Conservation (phyloP, 2,888 invertebrate genomes). For the Torymus tubicola region DNA sequence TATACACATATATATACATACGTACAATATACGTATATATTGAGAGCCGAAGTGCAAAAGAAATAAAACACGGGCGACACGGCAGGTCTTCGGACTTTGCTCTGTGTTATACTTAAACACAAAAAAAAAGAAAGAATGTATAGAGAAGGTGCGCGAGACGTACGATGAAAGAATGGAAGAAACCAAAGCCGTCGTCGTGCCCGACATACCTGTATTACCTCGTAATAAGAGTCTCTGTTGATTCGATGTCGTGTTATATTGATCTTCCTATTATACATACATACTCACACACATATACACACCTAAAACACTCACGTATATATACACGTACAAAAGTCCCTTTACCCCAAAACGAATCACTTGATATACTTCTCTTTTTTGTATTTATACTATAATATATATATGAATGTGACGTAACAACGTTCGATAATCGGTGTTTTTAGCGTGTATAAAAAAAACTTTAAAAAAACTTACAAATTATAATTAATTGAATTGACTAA, state of each 20-base stretch:
- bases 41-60: not conserved
- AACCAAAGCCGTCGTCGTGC: conserved; percentile 12
- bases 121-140: conserved; percentile 49
- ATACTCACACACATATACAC: conserved; percentile 30
- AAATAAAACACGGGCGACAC: not conserved
- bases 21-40: not conserved
- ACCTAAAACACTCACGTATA: not conserved
- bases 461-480: conserved; percentile 1
- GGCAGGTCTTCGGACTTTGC: conserved; percentile 13
- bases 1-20: too few species aligned
- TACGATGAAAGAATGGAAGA: too few species aligned
- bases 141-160: too few species aligned
- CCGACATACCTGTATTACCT: conserved; percentile 52
- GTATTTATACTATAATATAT: conserved; percentile 58
- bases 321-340: not conserved
- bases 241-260: conserved; percentile 66
- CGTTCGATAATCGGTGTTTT: conserved; percentile 68
- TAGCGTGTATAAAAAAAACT: conserved; percentile 32
- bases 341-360: not conserved
- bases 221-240: conserved; percentile 58
- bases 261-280: conserved; percentile 62
- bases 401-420: conserved; percentile 68
- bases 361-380: conserved; percentile 63
- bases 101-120: not conserved
- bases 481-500: conserved; percentile 41